Conservation (phyloP, 2,797 vertebrate species). For the Galaxias olidus region DNA sequence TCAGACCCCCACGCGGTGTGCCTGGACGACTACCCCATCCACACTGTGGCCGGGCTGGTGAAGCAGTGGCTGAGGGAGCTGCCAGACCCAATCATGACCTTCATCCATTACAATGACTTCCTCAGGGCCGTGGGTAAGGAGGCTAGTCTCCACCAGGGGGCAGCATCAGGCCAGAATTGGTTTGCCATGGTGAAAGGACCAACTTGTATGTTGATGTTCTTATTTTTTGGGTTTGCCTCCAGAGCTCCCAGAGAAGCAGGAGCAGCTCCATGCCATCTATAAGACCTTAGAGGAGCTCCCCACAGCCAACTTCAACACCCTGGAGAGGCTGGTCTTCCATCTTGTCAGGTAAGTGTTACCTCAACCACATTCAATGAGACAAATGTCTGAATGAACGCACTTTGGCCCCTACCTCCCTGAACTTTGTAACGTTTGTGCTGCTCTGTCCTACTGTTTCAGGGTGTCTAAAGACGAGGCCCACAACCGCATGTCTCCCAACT, state of each 20-base stretch:
- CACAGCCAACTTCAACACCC: conserved; percentile 81
- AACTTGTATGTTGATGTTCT: not conserved
- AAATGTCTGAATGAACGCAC: not conserved
- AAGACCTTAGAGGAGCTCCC: conserved; percentile 89
- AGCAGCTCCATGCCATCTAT: conserved; percentile 90
- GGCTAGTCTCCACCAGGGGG: conserved; percentile 18
- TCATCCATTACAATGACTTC: conserved; percentile 90
- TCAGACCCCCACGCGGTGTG: conserved; percentile 82
- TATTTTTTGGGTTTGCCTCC: not conserved
- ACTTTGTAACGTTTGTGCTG: no score
- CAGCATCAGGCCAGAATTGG: conserved; percentile 5
- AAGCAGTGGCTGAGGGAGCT: conserved; percentile 97
- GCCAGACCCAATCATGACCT: conserved; percentile 95
- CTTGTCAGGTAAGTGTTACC: conserved; percentile 84
- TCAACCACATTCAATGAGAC: not conserved
- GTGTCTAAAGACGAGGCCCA: conserved; percentile 89
- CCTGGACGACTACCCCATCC: conserved; percentile 93
- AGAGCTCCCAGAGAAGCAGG: conserved; percentile 94
- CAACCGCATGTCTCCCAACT: conserved; percentile 96
- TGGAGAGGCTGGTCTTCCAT: conserved; percentile 95
- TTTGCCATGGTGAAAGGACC: not conserved
- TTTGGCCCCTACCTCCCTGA: no score
- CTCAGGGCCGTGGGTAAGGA: conserved; percentile 90
- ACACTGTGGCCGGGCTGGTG: conserved; percentile 92
- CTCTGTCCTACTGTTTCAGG: conserved; percentile 64